Percentiles rank a stretch among this genome's conserved stretches.
These are phyloP conservation scores for Varanus komodoensis DNA, from an alignment of 2,113 vertebrate genomes.

Conservation along the genomic window DNA sequence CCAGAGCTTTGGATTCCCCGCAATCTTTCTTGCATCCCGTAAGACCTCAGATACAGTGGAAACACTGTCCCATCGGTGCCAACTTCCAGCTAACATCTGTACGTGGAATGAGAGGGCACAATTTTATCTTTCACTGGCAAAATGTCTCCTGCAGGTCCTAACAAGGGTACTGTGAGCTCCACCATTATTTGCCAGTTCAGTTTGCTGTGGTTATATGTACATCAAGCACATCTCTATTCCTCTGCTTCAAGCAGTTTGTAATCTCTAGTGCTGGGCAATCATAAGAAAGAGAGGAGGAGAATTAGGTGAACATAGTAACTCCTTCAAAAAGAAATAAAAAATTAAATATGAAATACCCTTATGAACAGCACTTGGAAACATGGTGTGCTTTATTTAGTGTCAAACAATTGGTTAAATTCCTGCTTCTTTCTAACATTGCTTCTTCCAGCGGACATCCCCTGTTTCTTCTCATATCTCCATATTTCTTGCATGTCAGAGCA, in stretches of 20 bases:
- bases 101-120: too few species aligned
- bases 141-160: too few species aligned
- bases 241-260: not conserved
- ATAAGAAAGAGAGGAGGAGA: not conserved
- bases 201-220: too few species aligned
- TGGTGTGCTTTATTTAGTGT: not conserved
- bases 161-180: too few species aligned
- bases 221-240: too few species aligned
- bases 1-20: too few species aligned
- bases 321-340: not conserved
- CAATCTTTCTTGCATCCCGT: too few species aligned
- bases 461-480: not conserved
- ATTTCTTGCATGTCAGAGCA: not conserved
- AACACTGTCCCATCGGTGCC: too few species aligned
- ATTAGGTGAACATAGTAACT: not conserved
- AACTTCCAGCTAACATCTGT: too few species aligned
- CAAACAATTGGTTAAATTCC: not conserved
- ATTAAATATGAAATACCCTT: not conserved
- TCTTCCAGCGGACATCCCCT: not conserved
- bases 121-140: too few species aligned
- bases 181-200: too few species aligned
- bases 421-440: not conserved
- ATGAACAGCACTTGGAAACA: not conserved
- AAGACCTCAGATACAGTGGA: too few species aligned
- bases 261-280: not conserved